phyloP scores from a whole-genome alignment of 2,113 vertebrate species.

The Hemiprocne comata region DNA sequence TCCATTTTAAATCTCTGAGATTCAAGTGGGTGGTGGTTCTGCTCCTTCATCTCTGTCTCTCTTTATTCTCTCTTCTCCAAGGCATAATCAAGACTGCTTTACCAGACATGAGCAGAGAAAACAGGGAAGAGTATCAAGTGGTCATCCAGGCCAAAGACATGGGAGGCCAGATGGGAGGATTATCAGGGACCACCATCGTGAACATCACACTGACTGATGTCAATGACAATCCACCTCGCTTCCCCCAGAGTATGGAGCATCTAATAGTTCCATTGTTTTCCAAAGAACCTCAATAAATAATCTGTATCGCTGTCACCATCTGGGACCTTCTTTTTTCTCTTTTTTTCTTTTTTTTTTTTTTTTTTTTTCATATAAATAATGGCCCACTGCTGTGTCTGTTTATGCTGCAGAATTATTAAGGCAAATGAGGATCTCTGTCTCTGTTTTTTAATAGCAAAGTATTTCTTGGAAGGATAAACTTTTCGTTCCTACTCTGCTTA shows the following conservation, averaged over 20 bases:
- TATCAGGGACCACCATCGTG: constrained; percentile 94
- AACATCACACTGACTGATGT: constrained; percentile 94
- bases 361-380: not conserved
- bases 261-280: not conserved
- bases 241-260: constrained; percentile 88
- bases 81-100: constrained; percentile 95
- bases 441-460: not conserved
- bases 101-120: constrained; percentile 96
- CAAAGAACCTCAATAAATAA: not conserved
- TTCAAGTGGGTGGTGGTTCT: not conserved
- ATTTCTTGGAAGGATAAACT: not conserved
- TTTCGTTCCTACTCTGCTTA: not conserved
- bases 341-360: accelerated
- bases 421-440: not conserved
- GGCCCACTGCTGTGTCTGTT: not conserved
- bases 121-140: constrained; percentile 96
- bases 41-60: not conserved
- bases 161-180: constrained; percentile 97
- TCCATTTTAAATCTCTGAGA: not conserved
- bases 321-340: not conserved
- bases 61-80: constrained; percentile 49
- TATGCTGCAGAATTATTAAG: not conserved
- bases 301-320: not conserved
- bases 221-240: constrained; percentile 96
- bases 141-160: constrained; percentile 99